phyloP scores from a whole-genome alignment of 2,113 vertebrate genomes.

The Oryzias melastigma region DNA sequence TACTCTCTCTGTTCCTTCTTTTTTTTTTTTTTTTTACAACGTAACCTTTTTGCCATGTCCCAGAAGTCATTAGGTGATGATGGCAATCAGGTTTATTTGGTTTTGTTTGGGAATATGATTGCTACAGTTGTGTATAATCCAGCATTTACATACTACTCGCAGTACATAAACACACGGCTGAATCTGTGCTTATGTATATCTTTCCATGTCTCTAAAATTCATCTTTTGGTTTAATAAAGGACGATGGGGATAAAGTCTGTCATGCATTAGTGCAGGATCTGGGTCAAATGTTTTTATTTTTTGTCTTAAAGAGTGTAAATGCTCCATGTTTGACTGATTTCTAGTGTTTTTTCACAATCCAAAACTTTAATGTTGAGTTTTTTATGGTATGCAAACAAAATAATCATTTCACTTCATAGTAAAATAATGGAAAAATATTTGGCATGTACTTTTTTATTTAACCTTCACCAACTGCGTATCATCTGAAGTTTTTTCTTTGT shows the following conservation, averaged over 20 bases:
- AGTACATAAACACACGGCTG: constrained; percentile 20
- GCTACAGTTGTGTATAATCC: constrained; percentile 32
- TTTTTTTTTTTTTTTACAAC: constrained; percentile 24
- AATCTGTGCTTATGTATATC: constrained; percentile 17
- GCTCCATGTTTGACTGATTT: constrained; percentile 50
- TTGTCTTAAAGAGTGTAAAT: constrained; percentile 56
- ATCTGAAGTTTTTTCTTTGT: constrained; percentile 9
- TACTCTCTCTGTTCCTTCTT: constrained; percentile 23
- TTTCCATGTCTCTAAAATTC: constrained; percentile 25
- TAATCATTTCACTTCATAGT: not conserved
- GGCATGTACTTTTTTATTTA: not conserved
- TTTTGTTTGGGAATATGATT: constrained; percentile 27
- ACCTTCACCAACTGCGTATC: not conserved
- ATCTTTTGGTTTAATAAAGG: constrained; percentile 54
- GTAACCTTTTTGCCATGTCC: constrained; percentile 13
- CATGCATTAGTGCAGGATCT: constrained; percentile 54
- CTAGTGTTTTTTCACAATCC: constrained; percentile 41
- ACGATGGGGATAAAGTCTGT: constrained; percentile 48
- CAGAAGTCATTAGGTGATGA: constrained; percentile 24
- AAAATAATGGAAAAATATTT: not conserved
- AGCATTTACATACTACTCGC: constrained; percentile 2
- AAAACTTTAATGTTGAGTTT: constrained; percentile 19
- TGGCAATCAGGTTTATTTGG: constrained; percentile 29
- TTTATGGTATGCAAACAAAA: constrained; percentile 17
- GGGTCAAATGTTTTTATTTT: constrained; percentile 59